phyloP scores from a whole-genome alignment of 30 jellyfish, hydroid and myxozoan species.

The Hydractinia symbiolongicarpus region DNA sequence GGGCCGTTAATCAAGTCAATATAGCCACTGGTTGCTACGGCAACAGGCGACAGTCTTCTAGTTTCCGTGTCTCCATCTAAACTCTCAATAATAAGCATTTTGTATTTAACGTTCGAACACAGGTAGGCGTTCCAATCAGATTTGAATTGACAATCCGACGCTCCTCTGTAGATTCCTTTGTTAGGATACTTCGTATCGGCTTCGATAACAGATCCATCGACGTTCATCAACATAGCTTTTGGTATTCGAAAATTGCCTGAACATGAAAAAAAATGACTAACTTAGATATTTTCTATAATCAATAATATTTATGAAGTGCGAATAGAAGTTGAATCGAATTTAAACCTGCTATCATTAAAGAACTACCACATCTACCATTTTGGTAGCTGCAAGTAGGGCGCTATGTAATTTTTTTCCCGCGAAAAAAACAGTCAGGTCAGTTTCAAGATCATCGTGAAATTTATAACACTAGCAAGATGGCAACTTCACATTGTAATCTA shows the following conservation, averaged over 20 bases:
- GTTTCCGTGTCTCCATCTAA: conserved; percentile 85
- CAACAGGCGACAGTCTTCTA: conserved; percentile 39
- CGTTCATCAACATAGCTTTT: conserved; percentile 42
- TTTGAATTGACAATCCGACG: conserved; percentile 45
- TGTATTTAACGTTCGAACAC: conserved; percentile 54
- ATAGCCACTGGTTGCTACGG: conserved; percentile 69
- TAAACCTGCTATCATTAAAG: too few relatives aligned
- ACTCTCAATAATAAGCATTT: conserved; percentile 65
- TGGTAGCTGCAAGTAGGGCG: too few relatives aligned
- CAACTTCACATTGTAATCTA: too few relatives aligned
- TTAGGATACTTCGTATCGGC: conserved; percentile 53
- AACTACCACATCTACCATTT: too few relatives aligned
- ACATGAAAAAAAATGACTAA: neutral
- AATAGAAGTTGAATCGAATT: too few relatives aligned
- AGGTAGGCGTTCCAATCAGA: conserved; percentile 56
- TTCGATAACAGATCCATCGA: conserved; percentile 62
- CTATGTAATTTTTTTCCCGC: too few relatives aligned
- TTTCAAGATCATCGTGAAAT: too few relatives aligned
- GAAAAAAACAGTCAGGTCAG: too few relatives aligned
- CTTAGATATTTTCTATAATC: too few relatives aligned
- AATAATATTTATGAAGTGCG: too few relatives aligned
- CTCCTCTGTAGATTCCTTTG: conserved; percentile 72
- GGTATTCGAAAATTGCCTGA: conserved; percentile 84
- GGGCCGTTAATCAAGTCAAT: conserved; percentile 87
- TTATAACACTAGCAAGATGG: too few relatives aligned